Evolutionary conservation across 2,113 vertebrate genomes (phyloP).

Genomic region (Morone saxatilis): DNA sequence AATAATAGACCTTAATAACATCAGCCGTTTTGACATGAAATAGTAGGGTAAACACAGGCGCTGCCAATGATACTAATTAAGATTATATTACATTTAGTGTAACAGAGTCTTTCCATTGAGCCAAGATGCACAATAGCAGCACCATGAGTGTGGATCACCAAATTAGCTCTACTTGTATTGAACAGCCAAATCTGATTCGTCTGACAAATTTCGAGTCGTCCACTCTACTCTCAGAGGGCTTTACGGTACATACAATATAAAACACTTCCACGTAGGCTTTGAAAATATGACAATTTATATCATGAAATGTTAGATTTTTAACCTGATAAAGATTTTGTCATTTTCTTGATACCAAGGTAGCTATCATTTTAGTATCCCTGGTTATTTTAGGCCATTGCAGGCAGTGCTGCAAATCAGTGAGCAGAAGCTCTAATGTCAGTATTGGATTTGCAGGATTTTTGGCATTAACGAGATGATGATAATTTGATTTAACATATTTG

Average conservation of each 20-base stretch:
- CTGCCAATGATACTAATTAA: too few relatives aligned
- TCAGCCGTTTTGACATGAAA: too few relatives aligned
- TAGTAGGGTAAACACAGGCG: too few relatives aligned
- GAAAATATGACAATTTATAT: neutral
- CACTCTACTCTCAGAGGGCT: neutral
- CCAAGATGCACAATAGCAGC: too few relatives aligned
- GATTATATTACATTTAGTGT: too few relatives aligned
- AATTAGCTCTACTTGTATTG: too few relatives aligned
- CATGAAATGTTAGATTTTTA: neutral
- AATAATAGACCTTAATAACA: too few relatives aligned
- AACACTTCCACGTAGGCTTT: neutral
- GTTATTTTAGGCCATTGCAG: neutral
- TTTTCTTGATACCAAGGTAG: neutral
- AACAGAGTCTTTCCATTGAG: too few relatives aligned
- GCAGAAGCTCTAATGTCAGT: neutral
- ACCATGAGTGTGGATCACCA: too few relatives aligned
- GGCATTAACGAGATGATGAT: neutral
- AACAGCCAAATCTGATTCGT: too few relatives aligned
- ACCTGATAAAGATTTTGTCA: neutral
- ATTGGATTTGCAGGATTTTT: neutral
- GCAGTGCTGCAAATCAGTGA: neutral
- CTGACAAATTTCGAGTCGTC: too few relatives aligned
- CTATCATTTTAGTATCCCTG: neutral
- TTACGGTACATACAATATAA: neutral
- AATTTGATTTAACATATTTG: conserved; percentile 1